Evolutionary conservation across 2,113 vertebrate species (phyloP).

Genomic region (Nesospiza acunhae): DNA sequence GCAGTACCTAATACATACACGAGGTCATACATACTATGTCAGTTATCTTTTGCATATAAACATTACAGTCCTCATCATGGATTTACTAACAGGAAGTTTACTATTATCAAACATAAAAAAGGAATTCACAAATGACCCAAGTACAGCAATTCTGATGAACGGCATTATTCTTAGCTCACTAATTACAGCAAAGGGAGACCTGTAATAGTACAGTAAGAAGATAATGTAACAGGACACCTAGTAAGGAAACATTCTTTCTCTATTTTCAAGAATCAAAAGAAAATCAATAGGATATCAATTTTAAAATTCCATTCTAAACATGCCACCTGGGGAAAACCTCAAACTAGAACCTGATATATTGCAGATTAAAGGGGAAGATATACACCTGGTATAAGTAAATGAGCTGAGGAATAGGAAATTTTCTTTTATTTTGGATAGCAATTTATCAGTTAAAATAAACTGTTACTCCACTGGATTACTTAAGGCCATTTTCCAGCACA

Average conservation of each 20-base stretch:
- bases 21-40: background rate
- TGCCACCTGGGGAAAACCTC: background rate
- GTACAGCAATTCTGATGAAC: background rate
- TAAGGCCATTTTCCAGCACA: background rate
- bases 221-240: background rate
- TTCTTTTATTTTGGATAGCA: background rate
- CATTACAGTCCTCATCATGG: background rate
- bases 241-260: background rate
- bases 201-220: background rate
- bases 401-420: background rate
- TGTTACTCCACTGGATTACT: background rate
- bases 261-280: background rate
- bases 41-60: background rate
- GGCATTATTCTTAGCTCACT: background rate
- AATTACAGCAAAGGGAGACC: background rate
- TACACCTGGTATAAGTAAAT: background rate
- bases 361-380: background rate
- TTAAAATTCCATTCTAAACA: background rate
- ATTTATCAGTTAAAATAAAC: background rate
- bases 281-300: background rate
- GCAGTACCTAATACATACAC: background rate
- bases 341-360: background rate
- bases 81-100: background rate
- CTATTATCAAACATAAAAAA: background rate
- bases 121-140: background rate